A percentile compares a stretch with the other conserved stretches of the same genome.
Evolutionary conservation across 2,113 vertebrate genomes (phyloP).

Genomic region (Oceanodroma tethys): DNA sequence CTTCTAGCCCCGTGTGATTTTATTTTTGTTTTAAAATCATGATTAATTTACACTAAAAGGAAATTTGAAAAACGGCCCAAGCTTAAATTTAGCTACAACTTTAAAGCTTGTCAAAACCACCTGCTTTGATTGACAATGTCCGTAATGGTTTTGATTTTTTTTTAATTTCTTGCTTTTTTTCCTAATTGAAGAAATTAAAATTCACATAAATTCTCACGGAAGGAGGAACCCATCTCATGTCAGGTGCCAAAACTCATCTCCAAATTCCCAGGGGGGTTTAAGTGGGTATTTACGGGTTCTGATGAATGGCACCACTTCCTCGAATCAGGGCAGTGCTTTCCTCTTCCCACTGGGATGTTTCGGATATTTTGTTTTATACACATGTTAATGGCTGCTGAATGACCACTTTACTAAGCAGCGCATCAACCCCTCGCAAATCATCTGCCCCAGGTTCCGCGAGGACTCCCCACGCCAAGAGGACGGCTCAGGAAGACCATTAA

Average conservation of each 20-base stretch:
- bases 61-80: background rate
- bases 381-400: background rate
- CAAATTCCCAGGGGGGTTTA: background rate
- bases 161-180: background rate
- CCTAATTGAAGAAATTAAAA: background rate
- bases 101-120: background rate
- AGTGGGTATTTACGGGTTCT: background rate
- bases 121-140: background rate
- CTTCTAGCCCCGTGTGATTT: background rate
- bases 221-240: background rate
- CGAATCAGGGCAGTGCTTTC: fast-evolving
- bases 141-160: background rate
- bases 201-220: background rate
- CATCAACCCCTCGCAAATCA: background rate
- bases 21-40: constrained; percentile 8
- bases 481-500: constrained; percentile 47
- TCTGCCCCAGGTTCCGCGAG: background rate
- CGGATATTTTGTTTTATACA: background rate
- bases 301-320: background rate
- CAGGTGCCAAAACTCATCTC: background rate
- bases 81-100: background rate
- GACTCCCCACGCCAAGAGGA: background rate
- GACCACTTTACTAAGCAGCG: background rate
- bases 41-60: constrained; percentile 46
- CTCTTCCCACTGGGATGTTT: background rate